phyloP scores from a whole-genome alignment of 2,113 vertebrate genomes.

The Plestiodon gilberti region DNA sequence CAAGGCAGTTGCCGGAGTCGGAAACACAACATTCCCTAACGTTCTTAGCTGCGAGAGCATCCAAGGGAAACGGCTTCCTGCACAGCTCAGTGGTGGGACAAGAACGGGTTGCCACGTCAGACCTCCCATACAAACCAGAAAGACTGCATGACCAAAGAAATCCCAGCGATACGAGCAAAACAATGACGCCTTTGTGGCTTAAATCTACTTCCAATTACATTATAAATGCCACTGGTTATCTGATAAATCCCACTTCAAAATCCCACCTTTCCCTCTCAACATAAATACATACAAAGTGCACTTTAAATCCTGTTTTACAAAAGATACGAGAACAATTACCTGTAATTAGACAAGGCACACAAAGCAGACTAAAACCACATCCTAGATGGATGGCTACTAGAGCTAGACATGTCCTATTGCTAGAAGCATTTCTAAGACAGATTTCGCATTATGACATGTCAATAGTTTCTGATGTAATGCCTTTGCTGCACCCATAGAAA shows the following conservation, averaged over 20 bases:
- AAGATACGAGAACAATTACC: background rate
- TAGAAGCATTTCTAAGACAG: background rate
- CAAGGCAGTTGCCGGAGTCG: slow-evolving; percentile 17
- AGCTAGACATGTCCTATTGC: background rate
- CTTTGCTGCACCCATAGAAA: background rate
- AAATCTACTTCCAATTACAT: slow-evolving; percentile 18
- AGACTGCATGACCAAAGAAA: slow-evolving; percentile 19
- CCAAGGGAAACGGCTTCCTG: slow-evolving; percentile 39
- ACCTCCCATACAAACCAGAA: slow-evolving; percentile 64
- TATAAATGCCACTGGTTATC: background rate
- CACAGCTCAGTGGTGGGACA: slow-evolving; percentile 15
- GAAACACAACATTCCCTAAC: background rate
- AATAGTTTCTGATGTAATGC: background rate
- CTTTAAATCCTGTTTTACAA: background rate
- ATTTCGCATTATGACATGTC: background rate
- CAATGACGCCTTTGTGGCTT: background rate
- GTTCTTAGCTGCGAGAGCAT: slow-evolving; percentile 10
- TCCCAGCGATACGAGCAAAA: background rate
- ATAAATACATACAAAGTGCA: accelerated
- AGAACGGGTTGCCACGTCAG: slow-evolving; percentile 76
- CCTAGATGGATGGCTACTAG: background rate
- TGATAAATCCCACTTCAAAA: background rate
- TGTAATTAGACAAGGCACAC: background rate
- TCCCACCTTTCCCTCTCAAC: background rate
- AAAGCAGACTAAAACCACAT: background rate